These are phyloP conservation scores for Cassiopea xamachana DNA, from an alignment of 30 jellyfish, hydroid and myxozoan species.

Conservation along the genomic window DNA sequence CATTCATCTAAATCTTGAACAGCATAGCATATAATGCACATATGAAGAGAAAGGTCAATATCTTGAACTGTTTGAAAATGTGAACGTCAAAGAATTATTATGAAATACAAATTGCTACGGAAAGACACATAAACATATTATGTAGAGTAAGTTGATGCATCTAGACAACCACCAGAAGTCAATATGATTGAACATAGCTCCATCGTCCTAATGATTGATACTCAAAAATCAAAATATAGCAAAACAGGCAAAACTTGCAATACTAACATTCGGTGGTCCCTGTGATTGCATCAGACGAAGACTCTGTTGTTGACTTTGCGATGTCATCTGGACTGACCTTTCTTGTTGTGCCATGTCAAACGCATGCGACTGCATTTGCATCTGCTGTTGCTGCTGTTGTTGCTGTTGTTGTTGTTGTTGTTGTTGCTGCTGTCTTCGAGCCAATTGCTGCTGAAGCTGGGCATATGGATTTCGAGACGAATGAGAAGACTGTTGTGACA, in stretches of 20 bases:
- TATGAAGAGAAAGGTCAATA: no score
- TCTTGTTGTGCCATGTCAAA: conserved; percentile 61
- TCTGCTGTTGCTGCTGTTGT: conserved; percentile 76
- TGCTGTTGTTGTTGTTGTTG: conserved; percentile 69
- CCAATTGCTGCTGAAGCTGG: conserved; percentile 67
- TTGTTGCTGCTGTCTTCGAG: conserved; percentile 58
- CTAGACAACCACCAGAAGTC: no score
- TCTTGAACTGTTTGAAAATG: no score
- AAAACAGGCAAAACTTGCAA: not conserved
- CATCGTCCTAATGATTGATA: no score
- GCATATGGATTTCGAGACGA: conserved; percentile 41
- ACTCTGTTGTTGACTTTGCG: conserved; percentile 57
- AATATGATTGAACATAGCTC: no score
- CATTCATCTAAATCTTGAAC: no score
- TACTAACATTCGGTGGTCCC: conserved; percentile 64
- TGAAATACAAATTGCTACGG: no score
- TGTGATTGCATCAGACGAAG: conserved; percentile 68
- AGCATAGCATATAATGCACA: no score
- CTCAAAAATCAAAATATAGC: no score
- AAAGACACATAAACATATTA: no score
- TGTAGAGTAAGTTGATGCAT: no score
- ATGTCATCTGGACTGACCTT: conserved; percentile 64
- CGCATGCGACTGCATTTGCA: conserved; percentile 70
- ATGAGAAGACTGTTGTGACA: conserved; percentile 26
- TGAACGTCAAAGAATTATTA: no score